Evolutionary conservation across 2,797 vertebrate genomes (phyloP).

Genomic region (Periophthalmus magnuspinnatus): DNA sequence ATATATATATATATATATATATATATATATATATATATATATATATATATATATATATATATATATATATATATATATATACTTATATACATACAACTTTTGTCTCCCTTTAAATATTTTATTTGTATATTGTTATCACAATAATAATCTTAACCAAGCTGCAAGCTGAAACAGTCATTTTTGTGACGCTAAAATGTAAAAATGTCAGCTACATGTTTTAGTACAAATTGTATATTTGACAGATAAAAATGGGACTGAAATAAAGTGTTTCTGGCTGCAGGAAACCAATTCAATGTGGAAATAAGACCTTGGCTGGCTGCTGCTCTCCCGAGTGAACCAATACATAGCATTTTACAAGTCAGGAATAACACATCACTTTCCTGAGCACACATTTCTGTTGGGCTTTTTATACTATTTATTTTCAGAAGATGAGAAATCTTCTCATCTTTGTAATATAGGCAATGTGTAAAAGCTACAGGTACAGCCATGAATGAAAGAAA

Average conservation of each 20-base stretch:
- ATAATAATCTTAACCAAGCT: too few relatives aligned
- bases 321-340: not conserved
- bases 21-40: too few relatives aligned
- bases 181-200: not conserved
- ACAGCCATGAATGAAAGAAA: constrained; percentile 8
- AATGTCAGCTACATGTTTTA: too few relatives aligned
- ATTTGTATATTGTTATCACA: too few relatives aligned
- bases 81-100: too few relatives aligned
- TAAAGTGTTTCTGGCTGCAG: not conserved
- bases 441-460: not conserved
- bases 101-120: too few relatives aligned
- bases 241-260: not conserved
- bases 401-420: not conserved
- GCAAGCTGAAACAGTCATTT: not conserved
- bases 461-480: not conserved
- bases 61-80: too few relatives aligned
- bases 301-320: not conserved
- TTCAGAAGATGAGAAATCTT: not conserved
- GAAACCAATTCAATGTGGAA: not conserved
- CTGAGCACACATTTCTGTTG: not conserved
- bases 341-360: not conserved
- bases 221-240: not conserved
- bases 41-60: too few relatives aligned
- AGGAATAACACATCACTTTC: not conserved
- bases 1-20: too few relatives aligned